These are phyloP conservation scores for Prochilodus magdalenae DNA, from an alignment of 2,113 vertebrate species.

Conservation along the genomic window DNA sequence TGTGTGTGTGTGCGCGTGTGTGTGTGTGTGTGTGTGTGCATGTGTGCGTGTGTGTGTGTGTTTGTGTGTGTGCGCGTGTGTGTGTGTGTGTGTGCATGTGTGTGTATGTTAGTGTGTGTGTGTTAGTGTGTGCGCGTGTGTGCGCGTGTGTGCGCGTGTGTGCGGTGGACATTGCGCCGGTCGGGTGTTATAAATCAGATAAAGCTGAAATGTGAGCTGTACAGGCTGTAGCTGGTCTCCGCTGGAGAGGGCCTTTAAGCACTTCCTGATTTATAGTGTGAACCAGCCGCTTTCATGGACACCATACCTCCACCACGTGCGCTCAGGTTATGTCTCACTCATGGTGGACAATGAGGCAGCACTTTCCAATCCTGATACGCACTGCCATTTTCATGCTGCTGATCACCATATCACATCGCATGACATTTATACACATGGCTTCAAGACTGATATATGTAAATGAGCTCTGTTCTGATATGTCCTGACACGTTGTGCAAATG, in stretches of 20 bases:
- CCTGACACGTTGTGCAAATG: no score
- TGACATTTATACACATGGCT: no score
- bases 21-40: neutral
- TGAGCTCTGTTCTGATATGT: no score
- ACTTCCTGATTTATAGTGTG: constrained; percentile 16
- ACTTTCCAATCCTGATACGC: no score
- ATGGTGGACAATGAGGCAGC: neutral
- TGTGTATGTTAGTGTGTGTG: neutral
- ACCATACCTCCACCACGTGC: constrained; percentile 44
- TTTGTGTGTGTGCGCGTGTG: neutral
- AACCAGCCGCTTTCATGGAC: constrained; percentile 27
- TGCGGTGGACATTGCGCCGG: neutral
- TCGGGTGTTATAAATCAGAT: constrained; percentile 8
- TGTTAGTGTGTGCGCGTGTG: neutral
- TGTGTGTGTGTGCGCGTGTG: neutral
- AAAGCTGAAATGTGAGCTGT: neutral
- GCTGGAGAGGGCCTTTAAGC: constrained; percentile 4
- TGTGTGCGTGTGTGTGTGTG: neutral
- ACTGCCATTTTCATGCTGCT: no score
- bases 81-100: neutral
- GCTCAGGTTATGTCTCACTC: constrained; percentile 5
- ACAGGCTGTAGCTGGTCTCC: neutral
- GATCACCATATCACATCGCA: no score
- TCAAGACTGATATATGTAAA: no score
- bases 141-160: no score